Conservation (phyloP, 2,797 vertebrate species). For the Acanthurus leucopareius region DNA sequence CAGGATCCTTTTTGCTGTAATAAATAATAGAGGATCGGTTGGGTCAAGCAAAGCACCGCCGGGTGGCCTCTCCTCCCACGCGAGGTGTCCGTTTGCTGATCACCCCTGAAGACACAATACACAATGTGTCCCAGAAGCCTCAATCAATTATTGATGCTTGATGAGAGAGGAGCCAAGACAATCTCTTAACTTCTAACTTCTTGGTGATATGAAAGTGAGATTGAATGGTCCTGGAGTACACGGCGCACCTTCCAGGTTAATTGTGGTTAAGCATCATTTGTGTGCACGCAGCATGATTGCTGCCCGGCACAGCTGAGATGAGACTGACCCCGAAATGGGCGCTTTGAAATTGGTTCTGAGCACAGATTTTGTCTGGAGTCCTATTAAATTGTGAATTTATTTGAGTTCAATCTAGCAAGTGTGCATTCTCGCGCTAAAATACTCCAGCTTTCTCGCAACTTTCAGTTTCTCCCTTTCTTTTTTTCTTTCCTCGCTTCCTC, state of each 20-base stretch:
- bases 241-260: slow-evolving; percentile 76
- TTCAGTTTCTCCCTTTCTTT: neutral
- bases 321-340: slow-evolving; percentile 71
- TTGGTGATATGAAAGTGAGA: slow-evolving; percentile 78
- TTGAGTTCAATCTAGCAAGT: slow-evolving; percentile 45
- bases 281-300: slow-evolving; percentile 69
- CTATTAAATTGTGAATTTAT: slow-evolving; percentile 72
- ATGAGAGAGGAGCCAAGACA: slow-evolving; percentile 80
- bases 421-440: slow-evolving; percentile 37
- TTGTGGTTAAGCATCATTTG: slow-evolving; percentile 84
- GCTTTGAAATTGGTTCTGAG: slow-evolving; percentile 74
- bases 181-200: slow-evolving; percentile 80
- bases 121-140: slow-evolving; percentile 72
- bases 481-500: neutral
- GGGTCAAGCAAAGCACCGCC: slow-evolving; percentile 77
- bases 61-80: slow-evolving; percentile 62
- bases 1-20: slow-evolving; percentile 80
- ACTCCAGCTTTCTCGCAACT: slow-evolving; percentile 33
- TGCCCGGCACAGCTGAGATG: slow-evolving; percentile 77
- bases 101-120: slow-evolving; percentile 75
- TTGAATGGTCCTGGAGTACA: slow-evolving; percentile 74
- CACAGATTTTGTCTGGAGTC: slow-evolving; percentile 64
- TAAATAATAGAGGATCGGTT: slow-evolving; percentile 92
- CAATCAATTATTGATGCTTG: slow-evolving; percentile 88
- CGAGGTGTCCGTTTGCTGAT: slow-evolving; percentile 68